Conservation (phyloP, 2,797 vertebrate species). For the Etheostoma perlongum region DNA sequence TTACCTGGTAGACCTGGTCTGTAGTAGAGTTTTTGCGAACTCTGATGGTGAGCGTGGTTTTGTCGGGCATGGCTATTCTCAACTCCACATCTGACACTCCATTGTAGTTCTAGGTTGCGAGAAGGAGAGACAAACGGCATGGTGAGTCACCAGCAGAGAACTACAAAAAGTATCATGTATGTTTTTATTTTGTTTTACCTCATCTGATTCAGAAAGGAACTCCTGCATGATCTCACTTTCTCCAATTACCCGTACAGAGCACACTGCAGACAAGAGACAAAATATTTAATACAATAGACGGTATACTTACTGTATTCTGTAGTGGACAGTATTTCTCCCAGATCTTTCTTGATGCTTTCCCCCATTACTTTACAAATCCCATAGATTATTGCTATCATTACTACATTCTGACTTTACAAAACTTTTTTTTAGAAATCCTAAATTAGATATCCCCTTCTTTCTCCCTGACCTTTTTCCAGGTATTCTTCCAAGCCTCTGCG, state of each 20-base stretch:
- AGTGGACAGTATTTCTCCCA: background rate
- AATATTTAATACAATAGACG: background rate
- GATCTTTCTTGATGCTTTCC: background rate
- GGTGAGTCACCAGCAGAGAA: slow-evolving; percentile 32
- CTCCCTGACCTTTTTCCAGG: slow-evolving; percentile 82
- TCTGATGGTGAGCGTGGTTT: slow-evolving; percentile 90
- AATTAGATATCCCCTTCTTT: background rate
- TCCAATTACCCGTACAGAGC: slow-evolving; percentile 95
- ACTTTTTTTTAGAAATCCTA: background rate
- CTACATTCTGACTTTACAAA: background rate
- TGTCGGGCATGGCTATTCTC: slow-evolving; percentile 93
- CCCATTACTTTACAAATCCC: background rate
- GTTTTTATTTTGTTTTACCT: slow-evolving; percentile 82
- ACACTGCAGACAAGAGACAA: slow-evolving; percentile 83
- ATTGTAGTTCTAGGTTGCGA: slow-evolving; percentile 90
- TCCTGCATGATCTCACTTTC: slow-evolving; percentile 99
- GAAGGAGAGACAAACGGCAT: slow-evolving; percentile 6
- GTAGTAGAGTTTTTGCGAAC: slow-evolving; percentile 98
- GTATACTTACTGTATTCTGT: background rate
- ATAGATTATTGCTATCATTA: background rate
- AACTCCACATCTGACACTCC: slow-evolving; percentile 96
- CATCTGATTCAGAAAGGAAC: slow-evolving; percentile 97
- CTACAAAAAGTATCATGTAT: background rate
- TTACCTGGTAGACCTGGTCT: slow-evolving; percentile 98
- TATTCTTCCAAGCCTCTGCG: slow-evolving; percentile 95